Evolutionary conservation across 2,113 vertebrate genomes (phyloP), one percentile per base, ranked within the genome.

Genomic region (Pholis gunnellus): DNA sequence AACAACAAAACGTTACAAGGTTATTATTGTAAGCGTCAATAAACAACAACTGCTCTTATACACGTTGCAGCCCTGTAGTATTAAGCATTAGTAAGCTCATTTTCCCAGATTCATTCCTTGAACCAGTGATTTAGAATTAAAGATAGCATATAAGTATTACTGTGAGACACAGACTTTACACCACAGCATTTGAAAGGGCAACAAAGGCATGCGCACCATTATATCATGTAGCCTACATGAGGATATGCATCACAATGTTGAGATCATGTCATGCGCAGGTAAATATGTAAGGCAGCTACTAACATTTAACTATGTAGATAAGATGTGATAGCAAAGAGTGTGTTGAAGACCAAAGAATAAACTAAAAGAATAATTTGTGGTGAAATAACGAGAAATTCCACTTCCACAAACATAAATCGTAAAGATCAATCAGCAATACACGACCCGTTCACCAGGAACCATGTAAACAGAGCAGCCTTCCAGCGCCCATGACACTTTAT

Each of bases 401-500:
- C 17, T 60, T 65, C 66, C 27, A 68, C 36, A 79, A 67, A 81
- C 0, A 34, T n/a, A n/a, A n/a, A 65, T 64, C 22, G 20, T 84
- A 71, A 81, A 72, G 36, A 67, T 44, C 72, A 13, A 61, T 42
- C 42, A 13, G 46, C 11, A 2, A 57, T 36, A 56, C 4, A 54
- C 81, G 60, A 29, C 25, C 69, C 57, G 63, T 78, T 82, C 50
- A 44, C 46, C 50, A 27, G 75, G 38, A 78, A 68, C 63, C 25
- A 34, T 74, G 56, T 88, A 91, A 82, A 85, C 82, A 78, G 52
- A 71, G 40, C 27, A 18, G 5, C 2, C 46, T 81, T 66, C 76
- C 88, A 84, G 66, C 9, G 54, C 2, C 52, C 22, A 13, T 25
- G 83, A 57, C 42, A n/a, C 15, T 52, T 38, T 4, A 66, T 34